Evolutionary conservation across 2,888 invertebrate genomes (phyloP).

Genomic region (Metopia argyrocephala): DNA sequence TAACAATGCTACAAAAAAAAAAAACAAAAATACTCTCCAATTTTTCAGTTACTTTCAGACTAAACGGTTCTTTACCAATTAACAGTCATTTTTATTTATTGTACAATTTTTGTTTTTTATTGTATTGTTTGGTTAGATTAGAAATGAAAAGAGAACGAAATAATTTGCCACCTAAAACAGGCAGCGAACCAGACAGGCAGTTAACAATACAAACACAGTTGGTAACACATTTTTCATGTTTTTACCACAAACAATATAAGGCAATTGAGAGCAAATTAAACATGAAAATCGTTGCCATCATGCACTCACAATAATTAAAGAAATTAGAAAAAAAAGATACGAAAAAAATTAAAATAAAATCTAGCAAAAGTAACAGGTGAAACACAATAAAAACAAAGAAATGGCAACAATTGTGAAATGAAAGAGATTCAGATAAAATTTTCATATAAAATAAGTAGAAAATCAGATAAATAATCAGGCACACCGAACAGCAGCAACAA

Average conservation of each 20-base stretch:
- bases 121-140: background rate
- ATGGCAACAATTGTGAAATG: background rate
- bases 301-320: slow-evolving; percentile 4
- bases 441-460: slow-evolving; percentile 34
- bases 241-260: slow-evolving; percentile 6
- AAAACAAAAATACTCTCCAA: no score
- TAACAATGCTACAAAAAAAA: no score
- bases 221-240: slow-evolving; percentile 67
- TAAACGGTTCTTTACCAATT: slow-evolving; percentile 8
- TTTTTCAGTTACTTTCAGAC: background rate
- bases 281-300: slow-evolving; percentile 34
- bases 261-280: slow-evolving; percentile 3
- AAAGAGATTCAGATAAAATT: background rate
- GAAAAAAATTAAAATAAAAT: background rate
- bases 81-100: slow-evolving; percentile 6
- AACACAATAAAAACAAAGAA: slow-evolving; percentile 11
- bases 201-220: slow-evolving; percentile 56
- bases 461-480: slow-evolving; percentile 37
- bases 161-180: slow-evolving; percentile 9
- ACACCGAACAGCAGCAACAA: slow-evolving; percentile 5
- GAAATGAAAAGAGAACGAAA: background rate
- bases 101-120: background rate
- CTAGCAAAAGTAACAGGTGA: slow-evolving; percentile 17
- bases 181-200: slow-evolving; percentile 6
- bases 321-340: background rate